Base-by-base conservation (phyloP, 2,888 invertebrate genomes). In the Lasioglossum villosulum region DNA sequence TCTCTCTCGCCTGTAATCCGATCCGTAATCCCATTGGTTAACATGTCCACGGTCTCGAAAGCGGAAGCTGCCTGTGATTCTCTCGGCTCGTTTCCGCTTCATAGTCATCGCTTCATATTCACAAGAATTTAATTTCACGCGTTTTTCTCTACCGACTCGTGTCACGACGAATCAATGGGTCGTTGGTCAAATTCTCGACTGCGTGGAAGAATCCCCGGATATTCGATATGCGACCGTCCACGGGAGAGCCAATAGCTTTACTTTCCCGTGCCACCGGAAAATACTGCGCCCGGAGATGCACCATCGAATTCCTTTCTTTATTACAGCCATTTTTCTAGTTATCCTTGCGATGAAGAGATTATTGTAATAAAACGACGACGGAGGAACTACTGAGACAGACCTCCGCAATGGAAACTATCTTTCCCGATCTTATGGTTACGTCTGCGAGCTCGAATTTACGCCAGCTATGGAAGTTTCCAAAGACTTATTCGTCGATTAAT, bases 51-150 rank as follows among this genome's bases (percentile, higher is more conserved):
- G 59, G 19, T n/a, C 34, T 34, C 16, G 52, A 6, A 37, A 45
- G 5, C 37, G 16, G 66, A 73, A 73, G 34, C 27, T n/a, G 12
- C 39, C 75, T 14, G 23, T 63, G 45, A 71, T 70, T 70, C 78
- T 34, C 56, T 23, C 71, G 52, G 37, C 27, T 78, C 19, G 78
- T 56, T 82, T 78, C 30, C 70, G 42, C 73, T 68, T 68, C 37
- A 68, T 37, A 68, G 75, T 78, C 80, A 80, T 82, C 86, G 82
- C 83, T 80, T 87, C 88, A 86, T 89, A 88, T 88, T 87, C 87
- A 84, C 88, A 91, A 92, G 90, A 92, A 92, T 92, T 92, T 92
- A 91, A 92, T 92, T 91, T 92, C 89, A 78, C 84, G 75, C 86
- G 86, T 85, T 78, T 86, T 83, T 78, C 83, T 77, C 76, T 66